Conservation (phyloP, 23 tunicate species). For the Aplidium turbinatum region DNA sequence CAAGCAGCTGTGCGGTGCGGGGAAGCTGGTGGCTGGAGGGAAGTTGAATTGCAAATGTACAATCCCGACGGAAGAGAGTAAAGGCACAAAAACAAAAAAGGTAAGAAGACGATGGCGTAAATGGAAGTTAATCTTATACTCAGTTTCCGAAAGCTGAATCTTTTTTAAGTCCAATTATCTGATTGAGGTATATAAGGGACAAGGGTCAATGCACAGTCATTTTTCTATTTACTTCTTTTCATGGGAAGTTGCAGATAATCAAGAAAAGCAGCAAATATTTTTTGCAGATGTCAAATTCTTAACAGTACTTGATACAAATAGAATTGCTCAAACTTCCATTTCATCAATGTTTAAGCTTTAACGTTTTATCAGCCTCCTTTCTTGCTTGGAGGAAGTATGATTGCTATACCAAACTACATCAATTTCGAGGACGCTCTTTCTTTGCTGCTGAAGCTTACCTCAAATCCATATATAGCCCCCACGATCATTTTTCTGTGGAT, state of each 20-base stretch:
- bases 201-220: too few relatives aligned
- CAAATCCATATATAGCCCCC: constrained; percentile 28
- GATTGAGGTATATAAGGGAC: too few relatives aligned
- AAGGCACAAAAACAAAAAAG: neutral
- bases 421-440: constrained; percentile 27
- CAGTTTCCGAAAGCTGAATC: too few relatives aligned
- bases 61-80: neutral
- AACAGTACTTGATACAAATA: too few relatives aligned
- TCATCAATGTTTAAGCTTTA: too few relatives aligned
- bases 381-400: constrained; percentile 53
- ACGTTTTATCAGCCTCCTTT: constrained; percentile 64
- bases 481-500: constrained; percentile 37
- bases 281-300: too few relatives aligned
- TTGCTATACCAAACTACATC: constrained; percentile 55
- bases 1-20: constrained; percentile 14
- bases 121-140: too few relatives aligned
- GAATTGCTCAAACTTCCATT: too few relatives aligned
- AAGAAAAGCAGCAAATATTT: too few relatives aligned
- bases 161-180: too few relatives aligned
- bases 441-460: constrained; percentile 24
- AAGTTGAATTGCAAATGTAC: constrained; percentile 40
- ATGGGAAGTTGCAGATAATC: too few relatives aligned
- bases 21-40: constrained; percentile 15
- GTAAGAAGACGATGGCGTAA: neutral
- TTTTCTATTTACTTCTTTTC: too few relatives aligned